Evolutionary conservation across 2,888 invertebrate genomes (phyloP), one percentile per base, ranked within the genome.

Genomic region (Poecilobothrus nobilitatus): DNA sequence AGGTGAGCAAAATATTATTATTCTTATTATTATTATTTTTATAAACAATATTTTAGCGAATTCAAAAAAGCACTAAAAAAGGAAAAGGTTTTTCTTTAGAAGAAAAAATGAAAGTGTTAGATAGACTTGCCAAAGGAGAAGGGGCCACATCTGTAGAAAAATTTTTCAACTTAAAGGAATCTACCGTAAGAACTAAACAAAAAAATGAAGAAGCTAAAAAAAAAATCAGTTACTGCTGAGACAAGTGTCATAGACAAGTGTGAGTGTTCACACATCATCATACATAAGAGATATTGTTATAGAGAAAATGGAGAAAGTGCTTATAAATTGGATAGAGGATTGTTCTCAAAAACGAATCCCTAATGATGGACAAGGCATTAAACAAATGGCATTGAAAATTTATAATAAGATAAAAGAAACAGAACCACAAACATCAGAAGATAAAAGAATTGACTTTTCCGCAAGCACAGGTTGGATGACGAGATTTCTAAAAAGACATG

Each of bases 401-500:
- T 68, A 66, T 37, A 68, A 69, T 2, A 68, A 66, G 61, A 63
- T 72, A n/a, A 67, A 68, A 61, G 62, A 68, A 71, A 65, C 41
- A 18, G 68, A 69, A 61, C 64, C 71, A 44, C n/a, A 34, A 20
- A 61, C 27, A 33, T 66, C 22, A 63, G 22, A 62, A 44, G 18
- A 63, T 44, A 68, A 44, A 64, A 63, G 18, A 27, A 61, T 21
- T 21, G 41, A 37, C 53, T 70, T 70, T 67, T 65, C 66, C 67
- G 72, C n/a, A n/a, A n/a, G n/a, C n/a, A n/a, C n/a, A n/a, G n/a
- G n/a, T n/a, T n/a, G 73, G 74, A 64, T 74, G 61, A 69, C 41
- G 6, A 70, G 73, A 21, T 74, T 74, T 73, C 66, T 72, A 63
- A 66, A 72, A 73, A 67, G 73, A 37, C 69, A 74, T 68, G 68